A percentile compares a stretch with the other conserved stretches of the same genome.
phyloP scores from a whole-genome alignment of 2,888 invertebrate species.

The Nemotelus nigrinus region DNA sequence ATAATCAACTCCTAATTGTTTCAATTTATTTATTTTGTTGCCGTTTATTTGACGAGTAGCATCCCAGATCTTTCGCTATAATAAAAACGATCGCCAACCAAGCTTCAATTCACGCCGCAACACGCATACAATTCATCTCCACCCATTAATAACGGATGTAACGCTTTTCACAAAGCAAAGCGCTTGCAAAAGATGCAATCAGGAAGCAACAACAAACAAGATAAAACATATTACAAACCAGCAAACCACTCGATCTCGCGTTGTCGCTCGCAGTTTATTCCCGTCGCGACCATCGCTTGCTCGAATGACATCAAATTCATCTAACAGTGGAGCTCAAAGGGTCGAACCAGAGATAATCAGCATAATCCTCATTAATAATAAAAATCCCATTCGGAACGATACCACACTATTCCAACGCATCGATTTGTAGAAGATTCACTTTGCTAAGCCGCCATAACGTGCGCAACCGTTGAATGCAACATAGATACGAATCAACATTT shows the following conservation, averaged over 20 bases:
- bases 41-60: no score
- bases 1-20: no score
- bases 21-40: no score
- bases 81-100: neutral
- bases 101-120: neutral
- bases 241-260: neutral
- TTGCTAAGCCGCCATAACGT: slow-evolving; percentile 7
- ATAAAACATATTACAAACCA: slow-evolving; percentile 16
- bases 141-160: slow-evolving; percentile 25
- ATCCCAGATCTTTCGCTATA: neutral
- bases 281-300: neutral
- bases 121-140: neutral
- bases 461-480: neutral
- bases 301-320: neutral
- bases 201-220: neutral
- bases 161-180: neutral
- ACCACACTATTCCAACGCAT: neutral
- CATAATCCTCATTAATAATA: slow-evolving; percentile 27
- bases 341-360: slow-evolving; percentile 28
- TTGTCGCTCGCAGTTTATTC: slow-evolving; percentile 1
- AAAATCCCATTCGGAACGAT: neutral
- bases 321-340: neutral
- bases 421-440: neutral
- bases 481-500: neutral
- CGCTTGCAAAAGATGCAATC: neutral